Evolutionary conservation across 2,113 vertebrate genomes (phyloP), one percentile per base, ranked within the genome.

Genomic region (Myotis lucifugus): DNA sequence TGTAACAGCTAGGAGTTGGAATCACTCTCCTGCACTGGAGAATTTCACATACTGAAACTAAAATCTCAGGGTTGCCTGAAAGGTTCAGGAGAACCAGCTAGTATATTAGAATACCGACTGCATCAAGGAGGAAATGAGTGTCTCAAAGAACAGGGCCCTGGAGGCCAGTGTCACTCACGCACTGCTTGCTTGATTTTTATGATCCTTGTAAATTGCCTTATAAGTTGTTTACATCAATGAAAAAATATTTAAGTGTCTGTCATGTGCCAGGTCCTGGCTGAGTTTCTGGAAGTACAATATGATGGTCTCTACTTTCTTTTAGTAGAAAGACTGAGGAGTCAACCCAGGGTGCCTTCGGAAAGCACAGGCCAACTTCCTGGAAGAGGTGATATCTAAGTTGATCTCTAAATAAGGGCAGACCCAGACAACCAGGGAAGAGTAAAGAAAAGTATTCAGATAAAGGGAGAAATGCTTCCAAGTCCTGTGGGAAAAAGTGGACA

Each of bases 21-120:
- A 50, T 88, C 89, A 87, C 92, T 70, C 69, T 77, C 25, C 34
- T 59, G 85, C 12, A 25, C 4, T 37, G 77, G 11, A 56, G 25
- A 78, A 78, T 88, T 77, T 93, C 40, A 52, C 0, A 7, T 59
- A 88, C 12, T 42, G 5, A 23, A 94, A 86, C 40, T 74, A 85
- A 83, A 54, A 93, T 93, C 42, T 86, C 74, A 40, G 27, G 23
- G 82, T 83, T 91, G 64, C 81, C 90, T 66, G 70, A 84, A 91
- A 72, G 72, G 72, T 54, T 91, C 32, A 83, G 11, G 34, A 86
- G 10, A 74, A 70, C 15, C 46, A 89, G 37, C 21, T 81, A 90
- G 46, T 59, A 15, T 34, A 29, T 84, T 83, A 77, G 29, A 91
- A 72, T 77, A 81, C 66, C 48, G 7, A 81, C 52, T 52, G 7